Evolutionary conservation across 2,113 vertebrate species (phyloP).

Genomic region (Grantiella picta): DNA sequence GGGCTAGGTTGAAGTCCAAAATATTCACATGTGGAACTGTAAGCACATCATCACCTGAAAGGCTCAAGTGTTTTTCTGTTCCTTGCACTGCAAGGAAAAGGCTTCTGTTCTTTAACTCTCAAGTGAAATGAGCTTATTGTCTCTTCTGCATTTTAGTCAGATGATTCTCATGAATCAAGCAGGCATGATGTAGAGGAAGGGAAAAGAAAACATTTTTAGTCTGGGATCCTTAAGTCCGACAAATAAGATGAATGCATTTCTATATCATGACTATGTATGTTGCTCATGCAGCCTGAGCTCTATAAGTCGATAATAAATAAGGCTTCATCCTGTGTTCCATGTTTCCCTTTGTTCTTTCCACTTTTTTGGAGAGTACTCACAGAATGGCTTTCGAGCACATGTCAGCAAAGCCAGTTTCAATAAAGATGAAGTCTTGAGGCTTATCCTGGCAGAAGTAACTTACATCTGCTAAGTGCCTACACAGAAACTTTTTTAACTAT

Average conservation of each 20-base stretch:
- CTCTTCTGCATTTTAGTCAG: background rate
- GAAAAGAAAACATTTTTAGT: background rate
- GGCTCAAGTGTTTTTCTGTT: background rate
- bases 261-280: background rate
- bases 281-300: conserved; percentile 9
- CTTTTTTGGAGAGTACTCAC: background rate
- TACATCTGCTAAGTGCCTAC: conserved; percentile 43
- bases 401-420: conserved; percentile 25
- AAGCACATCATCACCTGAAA: background rate
- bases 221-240: background rate
- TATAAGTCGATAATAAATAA: background rate
- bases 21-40: background rate
- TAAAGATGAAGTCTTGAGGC: conserved; percentile 24
- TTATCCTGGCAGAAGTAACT: conserved; percentile 38
- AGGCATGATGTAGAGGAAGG: background rate
- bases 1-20: background rate
- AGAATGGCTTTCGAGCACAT: background rate
- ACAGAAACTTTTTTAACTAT: conserved; percentile 39
- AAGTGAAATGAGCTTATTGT: background rate
- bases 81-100: background rate
- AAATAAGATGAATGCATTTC: background rate
- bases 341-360: conserved; percentile 45
- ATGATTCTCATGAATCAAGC: conserved; percentile 15
- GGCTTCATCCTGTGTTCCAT: background rate
- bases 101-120: background rate